Percentiles rank a stretch among this genome's conserved stretches.
Evolutionary conservation across 2,113 vertebrate species (phyloP).

Genomic region (Odontesthes bonariensis): DNA sequence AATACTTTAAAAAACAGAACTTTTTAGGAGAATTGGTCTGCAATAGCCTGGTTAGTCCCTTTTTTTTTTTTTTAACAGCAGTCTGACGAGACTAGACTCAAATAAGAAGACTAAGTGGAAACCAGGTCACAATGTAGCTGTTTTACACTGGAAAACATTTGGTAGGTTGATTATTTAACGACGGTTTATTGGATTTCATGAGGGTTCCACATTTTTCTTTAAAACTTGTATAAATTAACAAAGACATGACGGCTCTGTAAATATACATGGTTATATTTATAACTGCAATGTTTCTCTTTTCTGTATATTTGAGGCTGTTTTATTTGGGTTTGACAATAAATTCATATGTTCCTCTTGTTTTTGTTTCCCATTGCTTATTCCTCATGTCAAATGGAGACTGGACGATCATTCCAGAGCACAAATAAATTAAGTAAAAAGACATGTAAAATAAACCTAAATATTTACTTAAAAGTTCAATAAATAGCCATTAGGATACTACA

Average conservation of each 20-base stretch:
- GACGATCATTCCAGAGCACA: no score
- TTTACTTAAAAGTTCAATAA: neutral
- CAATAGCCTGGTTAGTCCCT: slow-evolving; percentile 6
- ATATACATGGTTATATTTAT: slow-evolving; percentile 76
- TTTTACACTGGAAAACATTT: slow-evolving; percentile 50
- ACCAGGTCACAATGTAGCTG: slow-evolving; percentile 53
- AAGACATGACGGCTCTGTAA: slow-evolving; percentile 73
- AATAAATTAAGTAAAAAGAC: neutral
- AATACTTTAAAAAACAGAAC: slow-evolving; percentile 23
- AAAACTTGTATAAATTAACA: slow-evolving; percentile 69
- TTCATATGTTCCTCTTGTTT: slow-evolving; percentile 64
- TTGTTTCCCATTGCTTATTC: slow-evolving; percentile 1
- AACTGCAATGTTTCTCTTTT: slow-evolving; percentile 67
- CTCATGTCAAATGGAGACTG: neutral
- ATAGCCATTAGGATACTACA: neutral
- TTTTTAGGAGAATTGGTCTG: slow-evolving; percentile 16
- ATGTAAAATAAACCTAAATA: neutral
- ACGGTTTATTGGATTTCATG: slow-evolving; percentile 55
- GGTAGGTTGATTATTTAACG: slow-evolving; percentile 46
- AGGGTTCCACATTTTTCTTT: slow-evolving; percentile 54
- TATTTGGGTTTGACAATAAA: slow-evolving; percentile 80
- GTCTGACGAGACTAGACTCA: slow-evolving; percentile 12
- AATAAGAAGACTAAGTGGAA: slow-evolving; percentile 2
- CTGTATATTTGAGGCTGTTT: slow-evolving; percentile 78
- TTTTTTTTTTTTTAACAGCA: neutral